Percentiles rank a stretch among this genome's conserved stretches.
phyloP scores from a whole-genome alignment of 53 echinoderm and acorn worm species.

The Mesocentrotus franciscanus region DNA sequence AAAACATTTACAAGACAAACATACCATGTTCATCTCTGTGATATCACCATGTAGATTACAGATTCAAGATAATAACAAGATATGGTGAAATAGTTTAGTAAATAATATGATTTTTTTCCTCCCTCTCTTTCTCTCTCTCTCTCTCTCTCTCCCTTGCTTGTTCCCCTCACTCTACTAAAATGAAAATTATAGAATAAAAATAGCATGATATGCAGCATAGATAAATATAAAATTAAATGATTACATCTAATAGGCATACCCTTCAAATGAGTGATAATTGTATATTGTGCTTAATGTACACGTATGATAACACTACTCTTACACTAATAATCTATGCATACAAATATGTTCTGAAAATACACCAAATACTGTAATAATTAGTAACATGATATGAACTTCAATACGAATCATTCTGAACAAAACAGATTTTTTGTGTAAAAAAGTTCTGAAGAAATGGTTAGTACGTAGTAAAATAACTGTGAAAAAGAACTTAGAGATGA shows the following conservation, averaged over 20 bases:
- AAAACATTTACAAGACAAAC: neutral
- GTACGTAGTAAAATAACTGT: neutral
- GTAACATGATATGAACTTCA: neutral
- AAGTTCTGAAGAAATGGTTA: neutral
- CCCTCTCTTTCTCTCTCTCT: neutral
- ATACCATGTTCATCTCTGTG: no score
- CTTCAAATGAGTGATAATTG: neutral
- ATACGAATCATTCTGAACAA: neutral
- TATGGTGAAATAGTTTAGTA: no score
- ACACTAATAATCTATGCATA: no score
- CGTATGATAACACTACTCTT: no score
- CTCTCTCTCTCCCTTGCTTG: neutral
- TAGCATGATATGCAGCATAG: neutral
- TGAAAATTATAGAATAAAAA: neutral
- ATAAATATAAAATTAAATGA: neutral
- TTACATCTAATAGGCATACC: neutral
- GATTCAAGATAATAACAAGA: no score
- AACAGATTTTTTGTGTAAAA: neutral
- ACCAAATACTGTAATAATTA: no score
- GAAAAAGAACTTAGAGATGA: neutral
- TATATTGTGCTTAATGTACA: no score
- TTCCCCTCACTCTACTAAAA: neutral
- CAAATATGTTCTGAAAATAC: no score
- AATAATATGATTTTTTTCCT: no score
- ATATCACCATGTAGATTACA: no score